These are phyloP conservation scores for Vulpes ferrilata DNA, from an alignment of 2,113 vertebrate species.

Conservation along the genomic window DNA sequence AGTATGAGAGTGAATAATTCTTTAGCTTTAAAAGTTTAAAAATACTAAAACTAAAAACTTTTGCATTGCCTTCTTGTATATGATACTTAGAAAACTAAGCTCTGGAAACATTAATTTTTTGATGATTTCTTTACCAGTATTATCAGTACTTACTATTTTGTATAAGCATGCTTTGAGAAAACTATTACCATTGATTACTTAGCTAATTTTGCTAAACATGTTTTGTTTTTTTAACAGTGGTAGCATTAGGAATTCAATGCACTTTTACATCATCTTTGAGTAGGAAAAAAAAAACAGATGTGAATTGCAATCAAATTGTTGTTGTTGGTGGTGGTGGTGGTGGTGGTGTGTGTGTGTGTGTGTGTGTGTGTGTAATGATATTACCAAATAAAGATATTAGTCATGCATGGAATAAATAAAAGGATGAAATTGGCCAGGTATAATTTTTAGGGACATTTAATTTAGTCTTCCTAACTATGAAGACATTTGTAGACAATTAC, in stretches of 20 bases:
- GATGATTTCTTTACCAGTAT: not conserved
- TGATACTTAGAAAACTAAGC: slow-evolving; percentile 2
- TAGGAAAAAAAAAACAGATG: slow-evolving; percentile 53
- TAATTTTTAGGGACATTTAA: slow-evolving; percentile 1
- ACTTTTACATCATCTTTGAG: slow-evolving; percentile 51
- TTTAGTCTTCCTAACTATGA: slow-evolving; percentile 47
- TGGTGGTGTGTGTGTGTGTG: not conserved
- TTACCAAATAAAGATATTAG: slow-evolving; percentile 73
- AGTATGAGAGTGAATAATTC: not conserved
- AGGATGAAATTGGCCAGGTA: slow-evolving; percentile 60
- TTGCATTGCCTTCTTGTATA: not conserved
- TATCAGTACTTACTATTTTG: accelerated
- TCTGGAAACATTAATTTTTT: not conserved
- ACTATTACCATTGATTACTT: not conserved
- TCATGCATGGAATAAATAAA: not conserved
- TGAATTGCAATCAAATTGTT: slow-evolving; percentile 74
- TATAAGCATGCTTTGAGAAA: not conserved
- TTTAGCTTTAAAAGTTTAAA: not conserved
- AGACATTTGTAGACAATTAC: slow-evolving; percentile 72
- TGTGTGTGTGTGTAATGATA: not conserved
- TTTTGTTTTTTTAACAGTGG: not conserved
- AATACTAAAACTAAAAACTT: not conserved
- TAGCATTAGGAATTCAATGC: slow-evolving; percentile 26
- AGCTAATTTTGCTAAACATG: not conserved
- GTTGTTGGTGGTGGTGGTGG: not conserved